Base-by-base conservation (phyloP, 2,113 vertebrate genomes). In the Sceloporus tristichus region DNA sequence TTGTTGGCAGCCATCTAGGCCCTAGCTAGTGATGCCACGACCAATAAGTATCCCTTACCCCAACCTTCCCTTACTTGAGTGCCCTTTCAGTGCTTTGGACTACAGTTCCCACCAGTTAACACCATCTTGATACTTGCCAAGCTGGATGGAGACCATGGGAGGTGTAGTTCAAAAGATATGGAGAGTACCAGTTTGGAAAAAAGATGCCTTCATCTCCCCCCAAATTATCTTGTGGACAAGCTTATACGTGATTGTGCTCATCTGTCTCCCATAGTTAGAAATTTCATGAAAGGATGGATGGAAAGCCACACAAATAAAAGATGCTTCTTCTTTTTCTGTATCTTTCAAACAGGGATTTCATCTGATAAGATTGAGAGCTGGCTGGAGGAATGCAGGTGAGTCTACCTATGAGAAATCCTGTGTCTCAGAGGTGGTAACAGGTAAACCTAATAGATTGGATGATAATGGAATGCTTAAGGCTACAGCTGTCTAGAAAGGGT, bases 331-430 rank as follows among this genome's bases (percentile, higher is more conserved):
- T 62, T 5, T 0, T 8, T 34, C 25, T 65, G 21, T 10, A 18
- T 42, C 42, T 25, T 48, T 73, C 96, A 94, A 90, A 93, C 95
- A 98, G 97, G 96, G 90, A 96, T 94, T 92, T 83, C 93, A 84
- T 90, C 91, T 84, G 95, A 96, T 95, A 97, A 97, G 93, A 97
- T 98, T 85, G 96, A 96, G 94, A 95, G 82, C 88, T 97, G 97
- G 97, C 97, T 98, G 76, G 94, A 92, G 80, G 82, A 93, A 54
- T 97, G 97, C 75, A 96, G 97, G 98, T 98, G 95, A 97, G 97
- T 62, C 74, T 54, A 81, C 29, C 29, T 74, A 40, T 7, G 19
- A 16, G 25, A 38, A 21, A 29, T 53, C 40, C 29, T 14, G 25
- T 29, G 3, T 7, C 19, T 21, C 25, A 48, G 27, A 6, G 14